These are phyloP conservation scores for Lepidonotus clava DNA, from an alignment of 2,888 invertebrate genomes.

Conservation along the genomic window DNA sequence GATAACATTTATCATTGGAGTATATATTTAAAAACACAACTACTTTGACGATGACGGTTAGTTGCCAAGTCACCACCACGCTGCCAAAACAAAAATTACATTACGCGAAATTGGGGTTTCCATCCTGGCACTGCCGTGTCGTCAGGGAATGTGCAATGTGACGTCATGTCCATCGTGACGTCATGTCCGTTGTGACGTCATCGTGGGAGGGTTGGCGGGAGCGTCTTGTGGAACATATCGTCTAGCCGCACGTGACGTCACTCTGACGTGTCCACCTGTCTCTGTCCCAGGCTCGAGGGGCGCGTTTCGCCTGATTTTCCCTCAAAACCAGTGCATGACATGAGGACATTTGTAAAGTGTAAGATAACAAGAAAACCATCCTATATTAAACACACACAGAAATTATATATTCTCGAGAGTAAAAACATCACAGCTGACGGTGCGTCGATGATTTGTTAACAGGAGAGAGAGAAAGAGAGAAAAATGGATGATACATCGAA, in stretches of 20 bases:
- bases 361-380: neutral
- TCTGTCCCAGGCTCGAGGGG: neutral
- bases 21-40: neutral
- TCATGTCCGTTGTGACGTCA: constrained; percentile 14
- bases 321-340: constrained; percentile 17
- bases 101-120: neutral
- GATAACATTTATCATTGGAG: neutral
- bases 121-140: neutral
- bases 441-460: constrained; percentile 11
- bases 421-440: neutral
- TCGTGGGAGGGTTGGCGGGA: neutral
- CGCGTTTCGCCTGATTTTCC: neutral
- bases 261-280: neutral
- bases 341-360: constrained; percentile 8
- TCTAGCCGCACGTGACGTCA: neutral
- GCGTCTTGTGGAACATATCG: constrained; percentile 23
- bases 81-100: neutral
- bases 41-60: neutral
- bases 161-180: too few relatives aligned
- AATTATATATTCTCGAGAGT: constrained; percentile 28
- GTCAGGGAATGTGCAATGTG: too few relatives aligned
- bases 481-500: constrained; percentile 13
- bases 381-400: constrained; percentile 15
- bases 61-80: constrained; percentile 44
- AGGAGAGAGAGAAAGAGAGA: neutral